These are phyloP conservation scores for Chaetura pelagica DNA, from an alignment of 2,113 vertebrate genomes.

Conservation along the genomic window DNA sequence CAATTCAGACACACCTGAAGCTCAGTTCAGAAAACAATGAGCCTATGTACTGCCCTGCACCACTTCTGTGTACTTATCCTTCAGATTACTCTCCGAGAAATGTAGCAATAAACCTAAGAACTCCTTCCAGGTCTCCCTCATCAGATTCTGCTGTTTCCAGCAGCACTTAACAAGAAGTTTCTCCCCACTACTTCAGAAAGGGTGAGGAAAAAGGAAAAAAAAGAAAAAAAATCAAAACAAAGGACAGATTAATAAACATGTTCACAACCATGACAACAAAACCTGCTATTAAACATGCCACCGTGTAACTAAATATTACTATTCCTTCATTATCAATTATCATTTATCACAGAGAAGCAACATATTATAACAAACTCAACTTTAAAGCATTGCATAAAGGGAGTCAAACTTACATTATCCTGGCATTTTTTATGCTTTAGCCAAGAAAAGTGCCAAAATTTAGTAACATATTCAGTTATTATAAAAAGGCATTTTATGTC, in stretches of 20 bases:
- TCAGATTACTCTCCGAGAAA: neutral
- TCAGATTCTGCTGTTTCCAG: neutral
- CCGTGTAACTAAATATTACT: neutral
- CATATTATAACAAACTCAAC: neutral
- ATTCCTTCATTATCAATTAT: neutral
- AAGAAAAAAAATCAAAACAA: neutral
- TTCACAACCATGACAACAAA: neutral
- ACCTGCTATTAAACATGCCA: neutral
- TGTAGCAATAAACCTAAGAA: neutral
- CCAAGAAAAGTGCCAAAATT: neutral
- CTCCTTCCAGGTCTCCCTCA: neutral
- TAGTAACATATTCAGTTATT: neutral
- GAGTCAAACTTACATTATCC: neutral
- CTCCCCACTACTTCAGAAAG: neutral
- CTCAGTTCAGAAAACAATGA: neutral
- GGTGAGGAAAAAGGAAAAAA: neutral
- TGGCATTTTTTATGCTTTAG: neutral
- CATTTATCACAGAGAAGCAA: neutral
- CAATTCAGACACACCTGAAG: neutral
- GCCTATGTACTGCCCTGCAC: neutral
- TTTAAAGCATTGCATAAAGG: neutral
- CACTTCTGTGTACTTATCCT: accelerated
- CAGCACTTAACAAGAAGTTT: neutral
- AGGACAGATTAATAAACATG: neutral
- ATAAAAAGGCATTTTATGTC: neutral